These are phyloP conservation scores for Brachypalpus laphriformis DNA, from an alignment of 2,888 invertebrate species.

Conservation along the genomic window DNA sequence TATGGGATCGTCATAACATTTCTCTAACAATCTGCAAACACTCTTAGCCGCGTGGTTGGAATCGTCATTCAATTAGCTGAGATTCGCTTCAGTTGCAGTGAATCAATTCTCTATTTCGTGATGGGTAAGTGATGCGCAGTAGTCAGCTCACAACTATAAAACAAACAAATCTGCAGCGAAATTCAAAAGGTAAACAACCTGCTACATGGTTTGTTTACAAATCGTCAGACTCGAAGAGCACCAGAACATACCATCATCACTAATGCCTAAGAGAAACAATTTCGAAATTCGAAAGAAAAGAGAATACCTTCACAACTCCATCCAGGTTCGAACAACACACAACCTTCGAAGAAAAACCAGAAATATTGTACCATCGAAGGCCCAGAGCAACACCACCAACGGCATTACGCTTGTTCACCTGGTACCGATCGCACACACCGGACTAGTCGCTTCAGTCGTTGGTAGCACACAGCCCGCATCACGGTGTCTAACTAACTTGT, in stretches of 20 bases:
- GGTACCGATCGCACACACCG: constrained; percentile 48
- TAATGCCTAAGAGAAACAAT: constrained; percentile 33
- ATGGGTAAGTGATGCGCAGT: constrained; percentile 5
- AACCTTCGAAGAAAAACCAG: constrained; percentile 51
- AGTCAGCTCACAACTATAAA: constrained; percentile 5
- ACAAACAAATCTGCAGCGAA: constrained; percentile 36
- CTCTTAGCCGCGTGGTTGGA: neutral
- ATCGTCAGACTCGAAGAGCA: constrained; percentile 39
- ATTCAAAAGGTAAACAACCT: constrained; percentile 70
- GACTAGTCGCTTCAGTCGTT: constrained; percentile 36
- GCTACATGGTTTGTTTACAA: constrained; percentile 67
- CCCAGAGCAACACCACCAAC: constrained; percentile 13
- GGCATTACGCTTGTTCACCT: constrained; percentile 53
- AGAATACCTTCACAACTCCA: constrained; percentile 8
- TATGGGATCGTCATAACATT: no score
- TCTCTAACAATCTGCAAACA: neutral
- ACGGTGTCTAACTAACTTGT: constrained; percentile 64
- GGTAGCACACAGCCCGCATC: constrained; percentile 29
- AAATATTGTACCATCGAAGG: constrained; percentile 56
- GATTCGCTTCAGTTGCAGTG: neutral
- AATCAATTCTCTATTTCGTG: neutral
- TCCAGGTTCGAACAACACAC: constrained; percentile 15
- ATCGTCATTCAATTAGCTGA: neutral
- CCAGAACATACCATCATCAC: neutral
- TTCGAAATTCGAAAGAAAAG: constrained; percentile 57